A percentile compares a stretch with the other conserved stretches of the same genome.
These are phyloP conservation scores for Astyanax mexicanus DNA, from an alignment of 2,797 vertebrate species.

Conservation along the genomic window DNA sequence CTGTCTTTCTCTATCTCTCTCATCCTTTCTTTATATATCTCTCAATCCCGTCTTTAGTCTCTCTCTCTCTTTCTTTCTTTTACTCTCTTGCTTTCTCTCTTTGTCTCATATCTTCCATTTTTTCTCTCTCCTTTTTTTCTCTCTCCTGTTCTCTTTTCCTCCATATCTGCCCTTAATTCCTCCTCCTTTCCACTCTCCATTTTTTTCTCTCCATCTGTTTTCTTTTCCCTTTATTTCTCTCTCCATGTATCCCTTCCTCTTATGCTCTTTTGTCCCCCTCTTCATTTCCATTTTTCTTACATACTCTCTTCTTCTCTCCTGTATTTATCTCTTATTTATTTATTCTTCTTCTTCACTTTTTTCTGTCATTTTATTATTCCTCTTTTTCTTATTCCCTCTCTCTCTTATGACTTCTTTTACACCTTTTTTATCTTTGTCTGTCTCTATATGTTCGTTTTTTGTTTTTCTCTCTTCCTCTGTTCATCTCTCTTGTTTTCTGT, in stretches of 20 bases:
- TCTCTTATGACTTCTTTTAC: too few relatives aligned
- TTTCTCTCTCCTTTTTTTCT: not conserved
- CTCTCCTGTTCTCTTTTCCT: not conserved
- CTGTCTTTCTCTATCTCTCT: not conserved
- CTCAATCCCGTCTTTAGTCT: too few relatives aligned
- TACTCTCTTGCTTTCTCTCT: not conserved
- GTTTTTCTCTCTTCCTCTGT: not conserved
- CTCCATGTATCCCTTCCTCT: not conserved
- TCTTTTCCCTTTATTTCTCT: not conserved
- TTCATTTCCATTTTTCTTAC: not conserved
- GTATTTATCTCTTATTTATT: not conserved
- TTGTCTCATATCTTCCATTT: not conserved
- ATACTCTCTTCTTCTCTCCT: not conserved
- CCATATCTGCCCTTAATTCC: not conserved
- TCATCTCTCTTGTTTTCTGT: too few relatives aligned
- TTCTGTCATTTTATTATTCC: not conserved
- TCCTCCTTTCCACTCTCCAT: not conserved
- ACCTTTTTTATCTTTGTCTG: too few relatives aligned
- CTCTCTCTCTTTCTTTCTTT: not conserved
- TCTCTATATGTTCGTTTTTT: too few relatives aligned
- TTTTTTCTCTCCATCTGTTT: not conserved
- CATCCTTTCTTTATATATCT: not conserved
- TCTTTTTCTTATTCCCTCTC: not conserved
- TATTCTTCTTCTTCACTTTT: not conserved
- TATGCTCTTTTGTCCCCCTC: not conserved